Conservation (phyloP, 2,888 invertebrate genomes). For the Malthinus flaveolus region DNA sequence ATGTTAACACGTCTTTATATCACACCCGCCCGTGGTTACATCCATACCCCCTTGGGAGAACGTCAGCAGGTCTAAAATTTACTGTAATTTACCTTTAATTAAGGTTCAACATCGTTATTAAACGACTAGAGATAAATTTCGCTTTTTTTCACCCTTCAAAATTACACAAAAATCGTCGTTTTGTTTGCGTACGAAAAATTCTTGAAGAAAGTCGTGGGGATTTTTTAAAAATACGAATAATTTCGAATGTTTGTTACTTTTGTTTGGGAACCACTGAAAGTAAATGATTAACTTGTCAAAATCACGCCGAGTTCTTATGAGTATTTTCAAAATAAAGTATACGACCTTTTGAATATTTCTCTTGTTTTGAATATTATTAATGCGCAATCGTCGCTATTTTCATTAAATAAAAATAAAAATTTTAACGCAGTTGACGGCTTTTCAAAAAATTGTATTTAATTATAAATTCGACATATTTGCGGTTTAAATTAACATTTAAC, state of each 20-base stretch:
- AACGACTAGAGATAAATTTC: neutral
- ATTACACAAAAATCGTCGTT: neutral
- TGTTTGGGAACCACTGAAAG: conserved; percentile 19
- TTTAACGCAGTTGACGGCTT: no score
- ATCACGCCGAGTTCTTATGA: conserved; percentile 35
- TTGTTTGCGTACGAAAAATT: neutral
- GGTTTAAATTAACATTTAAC: no score
- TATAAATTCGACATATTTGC: no score
- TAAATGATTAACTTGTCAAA: conserved; percentile 39
- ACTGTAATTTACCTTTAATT: neutral
- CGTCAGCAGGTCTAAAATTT: conserved; percentile 20
- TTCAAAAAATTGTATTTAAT: no score
- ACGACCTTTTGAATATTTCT: conserved; percentile 32
- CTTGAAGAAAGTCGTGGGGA: neutral
- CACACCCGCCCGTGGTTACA: conserved; percentile 44
- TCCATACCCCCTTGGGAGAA: conserved; percentile 33
- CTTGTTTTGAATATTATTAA: conserved; percentile 27
- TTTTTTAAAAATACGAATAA: neutral
- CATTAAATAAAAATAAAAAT: no score
- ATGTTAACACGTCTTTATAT: conserved; percentile 48
- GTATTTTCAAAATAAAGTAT: conserved; percentile 37
- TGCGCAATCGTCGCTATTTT: conserved; percentile 6
- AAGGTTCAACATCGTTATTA: neutral
- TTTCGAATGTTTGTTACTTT: neutral
- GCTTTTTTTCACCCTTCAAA: no score